Conservation (phyloP, 2,797 vertebrate species). For the Echiichthys vipera region DNA sequence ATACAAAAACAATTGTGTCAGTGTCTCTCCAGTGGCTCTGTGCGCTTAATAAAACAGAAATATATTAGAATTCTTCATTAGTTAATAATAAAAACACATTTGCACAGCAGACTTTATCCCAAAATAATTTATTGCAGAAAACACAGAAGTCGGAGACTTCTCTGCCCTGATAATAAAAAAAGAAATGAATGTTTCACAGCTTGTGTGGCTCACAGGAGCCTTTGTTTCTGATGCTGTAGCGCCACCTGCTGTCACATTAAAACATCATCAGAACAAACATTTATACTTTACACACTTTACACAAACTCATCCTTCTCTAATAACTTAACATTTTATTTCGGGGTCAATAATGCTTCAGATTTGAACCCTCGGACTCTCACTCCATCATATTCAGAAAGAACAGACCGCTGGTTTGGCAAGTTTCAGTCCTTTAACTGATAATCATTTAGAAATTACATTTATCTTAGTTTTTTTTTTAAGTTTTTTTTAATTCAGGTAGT, state of each 20-base stretch:
- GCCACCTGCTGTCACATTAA: slow-evolving; percentile 72
- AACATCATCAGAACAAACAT: background rate
- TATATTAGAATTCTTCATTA: background rate
- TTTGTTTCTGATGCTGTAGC: slow-evolving; percentile 56
- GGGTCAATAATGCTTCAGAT: background rate
- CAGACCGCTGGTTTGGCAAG: background rate
- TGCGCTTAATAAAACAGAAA: background rate
- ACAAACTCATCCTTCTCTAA: background rate
- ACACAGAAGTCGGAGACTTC: background rate
- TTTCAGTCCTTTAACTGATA: background rate
- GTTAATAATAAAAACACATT: background rate
- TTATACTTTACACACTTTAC: background rate
- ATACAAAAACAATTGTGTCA: background rate
- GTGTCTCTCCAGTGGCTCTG: background rate
- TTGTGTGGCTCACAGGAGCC: background rate
- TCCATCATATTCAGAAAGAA: background rate
- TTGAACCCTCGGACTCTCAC: background rate
- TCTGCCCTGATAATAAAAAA: slow-evolving; percentile 24
- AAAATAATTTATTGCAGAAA: slow-evolving; percentile 73
- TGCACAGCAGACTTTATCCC: background rate
- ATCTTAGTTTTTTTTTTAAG: too few relatives aligned
- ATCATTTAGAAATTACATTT: background rate
- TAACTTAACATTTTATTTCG: background rate
- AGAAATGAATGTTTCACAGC: slow-evolving; percentile 38
- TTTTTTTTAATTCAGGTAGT: background rate